Percentiles rank a stretch among this genome's conserved stretches.
phyloP scores from a whole-genome alignment of 2,888 invertebrate genomes.

The Melanchra persicariae region DNA sequence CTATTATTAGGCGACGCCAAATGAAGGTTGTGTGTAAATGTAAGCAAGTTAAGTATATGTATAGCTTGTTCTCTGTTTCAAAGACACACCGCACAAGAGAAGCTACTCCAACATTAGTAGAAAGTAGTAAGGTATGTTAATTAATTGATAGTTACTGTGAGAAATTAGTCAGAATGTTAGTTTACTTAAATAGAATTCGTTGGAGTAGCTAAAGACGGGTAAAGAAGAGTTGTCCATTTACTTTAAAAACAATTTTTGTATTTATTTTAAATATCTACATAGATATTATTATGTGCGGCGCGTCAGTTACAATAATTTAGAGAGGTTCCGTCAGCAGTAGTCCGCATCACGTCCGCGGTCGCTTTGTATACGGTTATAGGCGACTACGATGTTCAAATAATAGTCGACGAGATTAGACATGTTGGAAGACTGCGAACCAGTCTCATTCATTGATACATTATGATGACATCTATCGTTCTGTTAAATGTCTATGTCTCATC shows the following conservation, averaged over 20 bases:
- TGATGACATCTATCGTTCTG: not conserved
- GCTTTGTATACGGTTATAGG: conserved; percentile 47
- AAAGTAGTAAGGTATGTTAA: not conserved
- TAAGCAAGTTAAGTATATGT: conserved; percentile 8
- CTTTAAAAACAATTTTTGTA: not conserved
- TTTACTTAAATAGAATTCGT: not conserved
- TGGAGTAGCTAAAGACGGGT: conserved; percentile 2
- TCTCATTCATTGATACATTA: not conserved
- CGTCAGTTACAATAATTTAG: conserved; percentile 57
- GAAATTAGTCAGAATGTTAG: conserved; percentile 15
- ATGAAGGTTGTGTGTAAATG: not conserved
- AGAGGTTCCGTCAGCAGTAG: conserved; percentile 45
- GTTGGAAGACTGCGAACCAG: not conserved
- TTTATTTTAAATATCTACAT: too few relatives aligned
- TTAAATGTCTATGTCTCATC: conserved; percentile 7
- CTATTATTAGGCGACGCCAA: not conserved
- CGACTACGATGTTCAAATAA: conserved; percentile 6
- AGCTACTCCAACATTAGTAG: not conserved
- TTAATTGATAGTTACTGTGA: conserved; percentile 24
- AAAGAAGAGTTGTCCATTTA: not conserved
- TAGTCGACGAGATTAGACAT: conserved; percentile 19
- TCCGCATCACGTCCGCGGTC: conserved; percentile 46
- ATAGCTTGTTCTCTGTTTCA: conserved; percentile 17
- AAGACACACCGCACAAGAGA: conserved; percentile 39
- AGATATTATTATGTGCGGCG: conserved; percentile 41